Evolutionary conservation across 30 jellyfish, hydroid and myxozoan genomes (phyloP), one percentile per base, ranked within the genome.

Genomic region (Mastigias papua): DNA sequence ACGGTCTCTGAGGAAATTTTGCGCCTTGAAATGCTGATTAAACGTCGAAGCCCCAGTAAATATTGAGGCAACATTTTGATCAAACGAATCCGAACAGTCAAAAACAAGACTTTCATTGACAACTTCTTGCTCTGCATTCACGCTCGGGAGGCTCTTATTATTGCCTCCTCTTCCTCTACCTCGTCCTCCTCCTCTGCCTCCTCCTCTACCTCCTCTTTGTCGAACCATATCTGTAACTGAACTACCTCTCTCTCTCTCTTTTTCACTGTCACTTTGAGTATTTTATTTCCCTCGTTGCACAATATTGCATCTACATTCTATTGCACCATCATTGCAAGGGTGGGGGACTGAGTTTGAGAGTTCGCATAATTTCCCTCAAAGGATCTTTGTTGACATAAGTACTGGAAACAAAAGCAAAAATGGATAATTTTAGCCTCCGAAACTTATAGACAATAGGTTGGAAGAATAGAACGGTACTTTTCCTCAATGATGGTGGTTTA

Each of bases 1-100:
- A 9, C 96, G 82, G 23, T 65, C 77, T n/a, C 80, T 23, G 57
- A 37, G 26, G 31, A 17, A 11, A 28, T 66, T 48, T 69, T 88
- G 96, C 8, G 88, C 83, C 20, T 88, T 88, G 27, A 17, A 51
- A 28, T 88, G 96, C 60, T 78, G 87, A 78, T 70, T 48, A 51
- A 88, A 88, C 28, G 54, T 79, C 42, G 91, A 50, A 20, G 21
- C 51, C 31, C 80, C 78, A 28, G 61, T 51, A 13, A 88, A 69
- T 13, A 81, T 81, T 2, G 74, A 31, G 37, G 23, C 48, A 11
- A 81, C 91, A 0, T 48, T 19, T 13, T 65, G 57, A 21, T 81
- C 91, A 35, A 62, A 81, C 2, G 82, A 27, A 15, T 73, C 88
- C 26, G 34, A 28, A 21, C 37, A 29, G 21, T 50, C 30, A 19